A percentile compares a stretch with the other conserved stretches of the same genome.
phyloP scores from a whole-genome alignment of 2,888 invertebrate genomes.

The Epiblema foenella region DNA sequence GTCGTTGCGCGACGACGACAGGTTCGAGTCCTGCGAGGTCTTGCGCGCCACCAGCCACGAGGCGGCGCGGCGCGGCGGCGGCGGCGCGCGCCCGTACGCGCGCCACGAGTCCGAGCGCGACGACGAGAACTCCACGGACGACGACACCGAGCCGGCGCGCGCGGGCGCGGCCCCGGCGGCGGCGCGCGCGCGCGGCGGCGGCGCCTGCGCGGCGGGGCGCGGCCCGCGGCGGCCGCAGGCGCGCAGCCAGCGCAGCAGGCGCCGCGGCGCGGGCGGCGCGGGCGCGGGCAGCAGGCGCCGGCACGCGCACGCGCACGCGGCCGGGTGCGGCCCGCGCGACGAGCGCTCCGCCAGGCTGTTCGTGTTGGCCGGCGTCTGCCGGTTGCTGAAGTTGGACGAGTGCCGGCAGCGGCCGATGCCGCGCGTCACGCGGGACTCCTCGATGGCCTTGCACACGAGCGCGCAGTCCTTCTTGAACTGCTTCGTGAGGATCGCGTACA shows the following conservation, averaged over 20 bases:
- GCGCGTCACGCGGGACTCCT: conserved; percentile 95
- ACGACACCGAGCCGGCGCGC: conserved; percentile 93
- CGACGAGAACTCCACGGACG: conserved; percentile 95
- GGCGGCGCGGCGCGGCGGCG: conserved; percentile 92
- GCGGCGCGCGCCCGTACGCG: conserved; percentile 90
- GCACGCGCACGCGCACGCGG: conserved; percentile 84
- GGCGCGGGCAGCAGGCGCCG: conserved; percentile 83
- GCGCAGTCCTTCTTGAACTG: conserved; percentile 99
- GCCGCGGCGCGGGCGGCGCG: conserved; percentile 81
- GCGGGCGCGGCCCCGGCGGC: conserved; percentile 62
- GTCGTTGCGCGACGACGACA: conserved; percentile 95
- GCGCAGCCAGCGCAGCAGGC: conserved; percentile 70
- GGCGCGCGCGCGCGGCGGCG: conserved; percentile 65
- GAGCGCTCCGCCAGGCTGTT: conserved; percentile 93
- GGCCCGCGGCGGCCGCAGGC: conserved; percentile 72
- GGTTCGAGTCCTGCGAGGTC: conserved; percentile 95
- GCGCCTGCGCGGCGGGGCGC: conserved; percentile 60
- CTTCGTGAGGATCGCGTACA: conserved; percentile 98
- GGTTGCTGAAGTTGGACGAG: conserved; percentile 94
- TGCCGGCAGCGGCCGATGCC: conserved; percentile 94
- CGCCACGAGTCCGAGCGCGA: conserved; percentile 95
- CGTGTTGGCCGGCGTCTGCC: conserved; percentile 94
- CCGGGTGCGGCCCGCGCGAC: conserved; percentile 88
- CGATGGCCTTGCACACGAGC: conserved; percentile 97
- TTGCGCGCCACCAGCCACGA: conserved; percentile 96